Conservation (phyloP, 2,113 vertebrate genomes). For the Otolemur garnettii region DNA sequence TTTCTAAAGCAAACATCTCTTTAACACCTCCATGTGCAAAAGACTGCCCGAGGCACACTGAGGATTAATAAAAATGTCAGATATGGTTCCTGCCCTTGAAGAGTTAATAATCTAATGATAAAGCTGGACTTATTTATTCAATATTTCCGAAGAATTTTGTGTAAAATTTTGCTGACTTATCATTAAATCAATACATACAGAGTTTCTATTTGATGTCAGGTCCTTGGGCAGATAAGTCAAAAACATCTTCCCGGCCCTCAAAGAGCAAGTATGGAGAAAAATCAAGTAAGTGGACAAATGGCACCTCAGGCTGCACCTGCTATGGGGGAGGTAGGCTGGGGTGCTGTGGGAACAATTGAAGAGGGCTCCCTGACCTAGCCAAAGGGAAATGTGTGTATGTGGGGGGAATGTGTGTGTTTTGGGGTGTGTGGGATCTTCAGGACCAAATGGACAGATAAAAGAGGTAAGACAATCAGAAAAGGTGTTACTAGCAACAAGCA, state of each 20-base stretch:
- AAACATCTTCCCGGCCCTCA: background rate
- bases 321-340: background rate
- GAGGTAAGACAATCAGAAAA: background rate
- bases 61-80: background rate
- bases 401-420: background rate
- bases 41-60: background rate
- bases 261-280: background rate
- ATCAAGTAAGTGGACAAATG: background rate
- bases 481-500: background rate
- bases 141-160: constrained; percentile 30
- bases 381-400: background rate
- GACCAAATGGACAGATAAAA: background rate
- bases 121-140: background rate
- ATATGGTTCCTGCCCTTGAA: background rate
- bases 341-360: background rate
- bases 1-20: background rate
- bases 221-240: background rate
- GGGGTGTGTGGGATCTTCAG: background rate
- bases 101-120: background rate
- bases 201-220: background rate
- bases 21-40: background rate
- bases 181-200: background rate
- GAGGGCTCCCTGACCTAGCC: background rate
- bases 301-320: background rate
- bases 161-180: constrained; percentile 27